Percentiles rank a stretch among this genome's conserved stretches.
These are phyloP conservation scores for Serilophus lunatus DNA, from an alignment of 2,113 vertebrate genomes.

Conservation along the genomic window DNA sequence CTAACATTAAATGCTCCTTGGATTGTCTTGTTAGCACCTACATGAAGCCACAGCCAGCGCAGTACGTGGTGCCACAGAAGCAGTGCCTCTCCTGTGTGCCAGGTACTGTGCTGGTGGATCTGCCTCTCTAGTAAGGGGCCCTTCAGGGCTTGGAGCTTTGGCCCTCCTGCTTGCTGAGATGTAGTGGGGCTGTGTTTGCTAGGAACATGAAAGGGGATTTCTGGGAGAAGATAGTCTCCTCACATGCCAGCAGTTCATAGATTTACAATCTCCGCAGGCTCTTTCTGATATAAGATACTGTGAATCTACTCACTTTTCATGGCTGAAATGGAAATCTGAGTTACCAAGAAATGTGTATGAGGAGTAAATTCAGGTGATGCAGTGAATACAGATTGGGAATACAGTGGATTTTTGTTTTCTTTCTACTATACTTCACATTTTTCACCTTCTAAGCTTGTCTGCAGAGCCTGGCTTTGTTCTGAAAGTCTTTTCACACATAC, in stretches of 20 bases:
- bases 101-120: fast-evolving
- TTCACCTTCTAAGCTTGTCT: neutral
- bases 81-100: fast-evolving
- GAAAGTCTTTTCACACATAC: neutral
- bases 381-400: neutral
- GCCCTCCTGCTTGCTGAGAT: neutral
- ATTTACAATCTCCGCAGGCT: neutral
- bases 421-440: neutral
- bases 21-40: too few relatives aligned
- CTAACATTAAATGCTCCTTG: neutral
- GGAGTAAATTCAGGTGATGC: neutral
- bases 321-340: neutral
- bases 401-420: neutral
- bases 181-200: neutral
- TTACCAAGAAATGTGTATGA: neutral
- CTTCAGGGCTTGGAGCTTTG: fast-evolving
- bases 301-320: neutral
- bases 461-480: neutral
- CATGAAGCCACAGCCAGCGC: neutral
- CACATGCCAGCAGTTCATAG: neutral
- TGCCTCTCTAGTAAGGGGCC: too few relatives aligned
- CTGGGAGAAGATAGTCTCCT: neutral
- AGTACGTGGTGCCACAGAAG: fast-evolving
- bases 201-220: neutral
- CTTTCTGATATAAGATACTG: neutral